Percentiles rank a stretch among this genome's conserved stretches.
phyloP scores from a whole-genome alignment of 1,140 invertebrate genomes.

The Nautilus pompilius region DNA sequence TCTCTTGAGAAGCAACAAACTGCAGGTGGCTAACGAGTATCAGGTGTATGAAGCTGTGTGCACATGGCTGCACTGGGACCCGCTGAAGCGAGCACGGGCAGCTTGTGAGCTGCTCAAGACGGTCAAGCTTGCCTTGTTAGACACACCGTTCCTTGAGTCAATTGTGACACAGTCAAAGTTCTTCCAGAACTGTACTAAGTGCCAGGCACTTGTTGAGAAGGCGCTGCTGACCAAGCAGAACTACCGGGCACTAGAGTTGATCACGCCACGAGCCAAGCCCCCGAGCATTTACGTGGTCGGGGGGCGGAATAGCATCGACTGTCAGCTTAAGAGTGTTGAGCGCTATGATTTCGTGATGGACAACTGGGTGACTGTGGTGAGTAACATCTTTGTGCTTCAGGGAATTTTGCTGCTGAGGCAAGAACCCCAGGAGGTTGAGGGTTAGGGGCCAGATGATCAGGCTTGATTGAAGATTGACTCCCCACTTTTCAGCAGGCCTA shows the following conservation, averaged over 20 bases:
- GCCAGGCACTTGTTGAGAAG: conserved; percentile 48
- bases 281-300: conserved; percentile 59
- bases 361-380: conserved; percentile 47
- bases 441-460: no score
- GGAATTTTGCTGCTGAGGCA: no score
- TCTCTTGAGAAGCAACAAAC: conserved; percentile 43
- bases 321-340: conserved; percentile 48
- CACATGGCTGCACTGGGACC: conserved; percentile 44
- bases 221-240: conserved; percentile 43
- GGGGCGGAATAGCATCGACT: conserved; percentile 48
- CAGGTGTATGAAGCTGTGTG: conserved; percentile 63
- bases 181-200: conserved; percentile 48
- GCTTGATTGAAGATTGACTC: no score
- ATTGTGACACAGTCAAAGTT: conserved; percentile 46
- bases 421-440: no score
- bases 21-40: conserved; percentile 43
- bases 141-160: conserved; percentile 42
- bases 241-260: conserved; percentile 26
- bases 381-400: no score
- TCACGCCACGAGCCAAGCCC: conserved; percentile 43
- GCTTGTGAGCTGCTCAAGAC: conserved; percentile 40
- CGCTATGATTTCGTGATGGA: conserved; percentile 47
- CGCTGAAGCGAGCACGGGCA: conserved; percentile 18
- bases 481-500: no score
- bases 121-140: conserved; percentile 42